Conservation (phyloP, 1,140 invertebrate genomes). For the Panonychus citri region DNA sequence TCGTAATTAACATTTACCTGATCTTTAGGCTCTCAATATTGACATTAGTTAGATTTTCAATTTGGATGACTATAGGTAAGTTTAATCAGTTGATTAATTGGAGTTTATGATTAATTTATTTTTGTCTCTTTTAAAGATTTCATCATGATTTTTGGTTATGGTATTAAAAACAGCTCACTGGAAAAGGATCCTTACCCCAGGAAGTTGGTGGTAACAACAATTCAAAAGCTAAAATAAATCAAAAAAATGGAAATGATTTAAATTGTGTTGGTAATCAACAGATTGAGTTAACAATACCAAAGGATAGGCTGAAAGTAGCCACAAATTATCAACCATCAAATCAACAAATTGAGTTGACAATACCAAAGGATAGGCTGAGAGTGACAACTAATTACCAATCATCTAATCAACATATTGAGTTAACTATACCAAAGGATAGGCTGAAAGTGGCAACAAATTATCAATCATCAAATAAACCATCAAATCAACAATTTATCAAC, state of each 20-base stretch:
- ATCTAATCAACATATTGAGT: no score
- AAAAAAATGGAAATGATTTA: neutral
- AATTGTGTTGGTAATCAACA: neutral
- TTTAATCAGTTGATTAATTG: neutral
- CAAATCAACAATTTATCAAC: no score
- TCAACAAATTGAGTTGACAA: no score
- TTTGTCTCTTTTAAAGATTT: neutral
- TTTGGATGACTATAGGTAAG: conserved; percentile 22
- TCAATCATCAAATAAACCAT: no score
- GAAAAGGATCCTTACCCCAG: neutral
- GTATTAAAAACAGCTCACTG: conserved; percentile 2
- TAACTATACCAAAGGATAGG: neutral
- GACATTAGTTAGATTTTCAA: conserved; percentile 19
- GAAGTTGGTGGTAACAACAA: neutral
- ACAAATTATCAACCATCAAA: no score
- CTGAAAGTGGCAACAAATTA: neutral
- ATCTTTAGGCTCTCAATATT: conserved; percentile 54
- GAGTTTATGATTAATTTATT: neutral
- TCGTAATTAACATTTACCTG: conserved; percentile 41
- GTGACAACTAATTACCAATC: neutral
- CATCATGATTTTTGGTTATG: neutral
- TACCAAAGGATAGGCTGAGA: neutral
- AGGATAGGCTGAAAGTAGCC: neutral
- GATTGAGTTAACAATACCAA: neutral
- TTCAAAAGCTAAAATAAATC: no score